Conservation (phyloP, 2,113 vertebrate genomes). For the Etheostoma cragini region DNA sequence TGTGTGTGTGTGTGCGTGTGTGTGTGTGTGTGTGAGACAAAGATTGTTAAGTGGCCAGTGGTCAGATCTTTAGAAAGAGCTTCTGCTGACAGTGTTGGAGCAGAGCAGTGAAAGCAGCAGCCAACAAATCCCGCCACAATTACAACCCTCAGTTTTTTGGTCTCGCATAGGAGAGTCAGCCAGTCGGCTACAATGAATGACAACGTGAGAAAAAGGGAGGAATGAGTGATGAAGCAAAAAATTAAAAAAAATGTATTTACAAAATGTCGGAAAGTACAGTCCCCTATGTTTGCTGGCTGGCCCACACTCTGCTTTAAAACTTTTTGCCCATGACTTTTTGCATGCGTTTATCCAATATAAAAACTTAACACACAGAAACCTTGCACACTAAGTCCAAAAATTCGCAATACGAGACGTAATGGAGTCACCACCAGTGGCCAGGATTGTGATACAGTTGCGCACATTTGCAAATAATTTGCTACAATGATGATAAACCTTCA, state of each 20-base stretch:
- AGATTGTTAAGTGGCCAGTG: slow-evolving; percentile 43
- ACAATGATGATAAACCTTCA: too few relatives aligned
- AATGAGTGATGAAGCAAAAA: slow-evolving; percentile 36
- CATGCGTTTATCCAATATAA: too few relatives aligned
- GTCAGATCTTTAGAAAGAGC: slow-evolving; percentile 53
- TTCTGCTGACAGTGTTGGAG: slow-evolving; percentile 49
- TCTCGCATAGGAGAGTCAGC: slow-evolving; percentile 35
- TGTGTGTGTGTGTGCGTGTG: slow-evolving; percentile 10
- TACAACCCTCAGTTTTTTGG: slow-evolving; percentile 52
- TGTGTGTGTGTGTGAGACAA: slow-evolving; percentile 5
- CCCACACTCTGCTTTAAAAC: too few relatives aligned
- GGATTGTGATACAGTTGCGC: too few relatives aligned
- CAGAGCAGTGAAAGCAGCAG: slow-evolving; percentile 45
- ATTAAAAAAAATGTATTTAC: too few relatives aligned
- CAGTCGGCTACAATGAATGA: background rate
- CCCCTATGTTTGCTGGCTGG: background rate
- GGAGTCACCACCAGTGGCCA: too few relatives aligned
- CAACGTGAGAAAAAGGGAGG: slow-evolving; percentile 17
- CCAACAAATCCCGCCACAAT: slow-evolving; percentile 71
- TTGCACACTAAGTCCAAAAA: too few relatives aligned
- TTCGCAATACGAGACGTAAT: too few relatives aligned
- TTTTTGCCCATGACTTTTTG: background rate
- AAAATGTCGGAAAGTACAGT: background rate
- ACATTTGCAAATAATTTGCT: too few relatives aligned
- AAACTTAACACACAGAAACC: too few relatives aligned